These are phyloP conservation scores for Butorides virescens DNA, from an alignment of 2,113 vertebrate genomes.

Conservation along the genomic window DNA sequence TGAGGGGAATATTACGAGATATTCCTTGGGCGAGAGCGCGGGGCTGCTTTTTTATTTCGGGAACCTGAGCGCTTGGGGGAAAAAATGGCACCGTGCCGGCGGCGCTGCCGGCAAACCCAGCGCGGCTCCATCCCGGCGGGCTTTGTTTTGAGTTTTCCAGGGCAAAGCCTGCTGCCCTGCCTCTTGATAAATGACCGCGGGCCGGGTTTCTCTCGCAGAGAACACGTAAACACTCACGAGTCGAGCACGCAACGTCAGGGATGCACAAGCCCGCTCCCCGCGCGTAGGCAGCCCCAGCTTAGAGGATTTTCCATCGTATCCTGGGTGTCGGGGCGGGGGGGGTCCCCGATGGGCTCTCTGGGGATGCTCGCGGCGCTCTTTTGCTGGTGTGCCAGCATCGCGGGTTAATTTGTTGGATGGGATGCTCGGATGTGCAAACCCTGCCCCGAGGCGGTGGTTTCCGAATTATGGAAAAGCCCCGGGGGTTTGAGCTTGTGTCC, in stretches of 20 bases:
- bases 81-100: neutral
- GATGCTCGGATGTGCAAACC: neutral
- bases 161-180: neutral
- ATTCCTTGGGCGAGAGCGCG: neutral
- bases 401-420: neutral
- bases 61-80: rapidly evolving
- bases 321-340: neutral
- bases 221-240: neutral
- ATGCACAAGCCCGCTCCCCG: neutral
- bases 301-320: neutral
- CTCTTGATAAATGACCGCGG: neutral
- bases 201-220: neutral
- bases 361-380: neutral
- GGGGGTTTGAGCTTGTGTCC: neutral
- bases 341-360: rapidly evolving
- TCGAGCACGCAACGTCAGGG: neutral
- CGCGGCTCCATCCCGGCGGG: neutral
- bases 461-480: neutral
- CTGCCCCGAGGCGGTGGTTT: neutral
- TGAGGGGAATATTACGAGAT: neutral
- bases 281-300: no score
- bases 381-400: neutral
- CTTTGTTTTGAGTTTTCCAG: neutral
- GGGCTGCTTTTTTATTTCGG: neutral
- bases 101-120: neutral